Conservation (phyloP, 2,797 vertebrate species). For the Furcifer pardalis region DNA sequence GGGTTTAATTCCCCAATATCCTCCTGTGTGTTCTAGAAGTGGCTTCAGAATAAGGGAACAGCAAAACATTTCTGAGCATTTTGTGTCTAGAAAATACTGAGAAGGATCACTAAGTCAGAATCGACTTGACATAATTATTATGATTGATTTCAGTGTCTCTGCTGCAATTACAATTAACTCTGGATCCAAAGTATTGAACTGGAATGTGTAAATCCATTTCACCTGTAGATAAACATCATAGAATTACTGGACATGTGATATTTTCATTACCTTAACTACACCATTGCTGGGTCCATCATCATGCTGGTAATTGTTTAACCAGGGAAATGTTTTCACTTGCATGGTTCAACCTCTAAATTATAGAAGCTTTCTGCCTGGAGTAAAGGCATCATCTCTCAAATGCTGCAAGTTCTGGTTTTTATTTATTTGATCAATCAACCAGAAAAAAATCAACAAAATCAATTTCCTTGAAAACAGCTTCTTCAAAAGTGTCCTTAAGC, state of each 20-base stretch:
- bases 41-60: no score
- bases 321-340: neutral
- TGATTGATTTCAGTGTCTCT: no score
- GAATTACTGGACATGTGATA: rapidly evolving
- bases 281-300: neutral
- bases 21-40: no score
- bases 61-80: no score
- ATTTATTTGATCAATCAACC: conserved; percentile 17
- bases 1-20: no score
- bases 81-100: no score
- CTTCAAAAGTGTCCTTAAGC: conserved; percentile 15
- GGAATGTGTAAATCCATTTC: neutral
- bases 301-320: neutral
- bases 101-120: no score
- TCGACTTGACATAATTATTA: no score
- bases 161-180: neutral
- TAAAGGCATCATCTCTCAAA: conserved; percentile 18
- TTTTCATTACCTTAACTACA: neutral
- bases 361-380: neutral
- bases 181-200: neutral
- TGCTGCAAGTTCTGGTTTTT: conserved; percentile 14
- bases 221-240: neutral
- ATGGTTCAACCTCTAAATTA: rapidly evolving
- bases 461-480: conserved; percentile 36
- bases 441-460: conserved; percentile 37